Evolutionary conservation across 2,113 vertebrate species (phyloP).

Genomic region (Machaerirhynchus nigripectus): DNA sequence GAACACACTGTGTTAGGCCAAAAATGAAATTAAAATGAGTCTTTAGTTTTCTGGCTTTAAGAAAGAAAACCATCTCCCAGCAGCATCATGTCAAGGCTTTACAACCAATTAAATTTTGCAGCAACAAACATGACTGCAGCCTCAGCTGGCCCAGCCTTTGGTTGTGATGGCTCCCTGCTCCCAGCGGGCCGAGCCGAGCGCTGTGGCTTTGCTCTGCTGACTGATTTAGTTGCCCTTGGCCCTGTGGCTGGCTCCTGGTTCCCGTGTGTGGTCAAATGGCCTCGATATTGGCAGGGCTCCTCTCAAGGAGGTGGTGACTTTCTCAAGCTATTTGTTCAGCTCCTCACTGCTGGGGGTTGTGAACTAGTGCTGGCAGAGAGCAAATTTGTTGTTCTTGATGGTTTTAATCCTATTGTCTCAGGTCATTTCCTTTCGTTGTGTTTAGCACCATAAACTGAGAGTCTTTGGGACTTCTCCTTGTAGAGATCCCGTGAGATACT

Average conservation of each 20-base stretch:
- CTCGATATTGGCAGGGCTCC: not conserved
- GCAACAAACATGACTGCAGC: fast-evolving
- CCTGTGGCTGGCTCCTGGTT: not conserved
- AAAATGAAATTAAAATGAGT: not conserved
- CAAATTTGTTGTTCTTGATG: not conserved
- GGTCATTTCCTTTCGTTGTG: not conserved
- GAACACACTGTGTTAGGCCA: not conserved
- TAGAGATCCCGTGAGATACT: no score
- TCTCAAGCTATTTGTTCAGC: not conserved
- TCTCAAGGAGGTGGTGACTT: not conserved
- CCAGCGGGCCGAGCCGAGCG: fast-evolving
- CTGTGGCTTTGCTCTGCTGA: not conserved
- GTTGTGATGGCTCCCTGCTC: not conserved
- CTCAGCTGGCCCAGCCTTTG: fast-evolving
- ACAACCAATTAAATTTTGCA: fast-evolving
- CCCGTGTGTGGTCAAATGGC: fast-evolving
- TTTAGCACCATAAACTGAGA: not conserved
- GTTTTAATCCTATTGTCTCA: not conserved
- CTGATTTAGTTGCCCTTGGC: not conserved
- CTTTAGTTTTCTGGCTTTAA: not conserved
- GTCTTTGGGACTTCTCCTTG: not conserved
- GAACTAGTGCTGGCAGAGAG: not conserved
- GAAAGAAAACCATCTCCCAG: fast-evolving
- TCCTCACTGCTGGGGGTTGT: not conserved
- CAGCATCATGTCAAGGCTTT: not conserved